Base-by-base conservation (phyloP, 1,140 invertebrate genomes). In the Bradysia coprophila region DNA sequence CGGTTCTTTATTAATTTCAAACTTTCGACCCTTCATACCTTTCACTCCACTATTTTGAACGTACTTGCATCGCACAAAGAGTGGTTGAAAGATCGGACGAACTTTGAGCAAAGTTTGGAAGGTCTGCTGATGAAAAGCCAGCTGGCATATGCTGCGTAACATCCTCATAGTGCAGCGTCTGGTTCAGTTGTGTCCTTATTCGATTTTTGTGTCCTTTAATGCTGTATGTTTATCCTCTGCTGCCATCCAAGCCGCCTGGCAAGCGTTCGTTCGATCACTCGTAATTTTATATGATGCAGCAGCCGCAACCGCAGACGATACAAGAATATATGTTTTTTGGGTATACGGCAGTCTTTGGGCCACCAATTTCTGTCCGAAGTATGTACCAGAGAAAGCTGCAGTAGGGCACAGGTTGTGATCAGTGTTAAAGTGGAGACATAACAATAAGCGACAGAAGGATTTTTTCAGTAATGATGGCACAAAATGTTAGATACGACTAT, bases 201-300 rank as follows among this genome's bases (percentile, higher is more conserved):
- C n/a, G n/a, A n/a, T n/a, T n/a, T n/a, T n/a, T n/a, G n/a, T n/a
- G n/a, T 62, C 55, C 22, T 57, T 55, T 5, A 66, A 54, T 33
- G 52, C 56, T 4, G 65, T 59, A 43, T 64, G 61, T 45, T 66
- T 65, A 42, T 57, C 57, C 49, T 67, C 66, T 16, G 52, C 56
- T 19, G 64, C 59, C 55, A 66, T 57, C 64, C 65, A 68, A 18
- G 54, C 57, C 20, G 62, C 57, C 49, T 69, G 66, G 45, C 66
- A 69, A 18, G 53, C 49, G 46, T 54, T 55, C 1, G 64, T 61
- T 20, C 58, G 50, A 2, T 49, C 47, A 23, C 56, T 55, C n/a
- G 65, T 65, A 1, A 61, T 50, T 42, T 62, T 53, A 44, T 67
- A 69, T 2, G 54, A 46, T 0, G 54, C 43, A 1, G 44, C 47